Percentiles rank a stretch among this genome's conserved stretches.
These are phyloP conservation scores for Scaptomyza polygonia DNA, from an alignment of 2,888 invertebrate species.

Conservation along the genomic window DNA sequence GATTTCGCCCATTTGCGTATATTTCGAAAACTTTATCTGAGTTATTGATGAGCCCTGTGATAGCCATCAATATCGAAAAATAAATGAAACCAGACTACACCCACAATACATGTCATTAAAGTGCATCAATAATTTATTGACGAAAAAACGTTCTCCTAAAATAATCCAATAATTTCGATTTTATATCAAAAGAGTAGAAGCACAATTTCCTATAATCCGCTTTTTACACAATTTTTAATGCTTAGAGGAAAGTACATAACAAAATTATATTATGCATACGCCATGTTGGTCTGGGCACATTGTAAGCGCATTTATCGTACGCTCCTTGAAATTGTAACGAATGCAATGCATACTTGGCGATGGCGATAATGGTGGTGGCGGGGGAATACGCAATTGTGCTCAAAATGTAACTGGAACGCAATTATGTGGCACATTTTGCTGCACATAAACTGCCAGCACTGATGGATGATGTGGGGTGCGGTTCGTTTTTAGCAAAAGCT, in stretches of 20 bases:
- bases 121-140: slow-evolving; percentile 28
- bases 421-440: slow-evolving; percentile 68
- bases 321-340: slow-evolving; percentile 22
- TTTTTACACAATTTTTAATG: not conserved
- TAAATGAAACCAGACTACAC: not conserved
- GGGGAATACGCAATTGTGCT: slow-evolving; percentile 48
- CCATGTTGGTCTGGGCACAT: slow-evolving; percentile 25
- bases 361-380: slow-evolving; percentile 5
- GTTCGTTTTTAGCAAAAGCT: not conserved
- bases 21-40: slow-evolving; percentile 60
- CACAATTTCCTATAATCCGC: not conserved
- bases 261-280: slow-evolving; percentile 33
- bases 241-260: not conserved
- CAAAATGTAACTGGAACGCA: slow-evolving; percentile 75
- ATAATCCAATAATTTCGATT: too few relatives aligned
- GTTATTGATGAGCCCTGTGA: slow-evolving; percentile 71
- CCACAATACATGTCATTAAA: slow-evolving; percentile 39
- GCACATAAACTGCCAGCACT: slow-evolving; percentile 54
- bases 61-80: slow-evolving; percentile 62
- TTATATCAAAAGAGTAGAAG: too few relatives aligned
- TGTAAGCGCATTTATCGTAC: slow-evolving; percentile 50
- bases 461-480: slow-evolving; percentile 40
- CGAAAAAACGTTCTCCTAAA: too few relatives aligned
- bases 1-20: slow-evolving; percentile 66
- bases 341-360: slow-evolving; percentile 3